Base-by-base conservation (phyloP, 1,140 invertebrate species). In the Potamilus streckersoni region DNA sequence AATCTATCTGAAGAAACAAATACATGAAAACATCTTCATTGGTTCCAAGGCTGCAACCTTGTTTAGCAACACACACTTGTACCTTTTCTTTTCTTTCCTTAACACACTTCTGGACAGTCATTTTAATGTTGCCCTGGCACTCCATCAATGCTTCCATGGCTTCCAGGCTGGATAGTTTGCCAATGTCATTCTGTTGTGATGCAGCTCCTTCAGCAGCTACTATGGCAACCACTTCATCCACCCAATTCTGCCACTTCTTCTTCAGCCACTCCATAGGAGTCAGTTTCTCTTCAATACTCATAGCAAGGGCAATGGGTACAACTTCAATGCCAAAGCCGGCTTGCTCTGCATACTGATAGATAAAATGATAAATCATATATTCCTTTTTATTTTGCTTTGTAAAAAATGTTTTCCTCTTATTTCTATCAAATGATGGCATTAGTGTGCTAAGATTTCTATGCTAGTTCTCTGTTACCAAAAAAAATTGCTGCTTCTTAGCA, bases 71-170 rank as follows among this genome's bases (percentile, higher is more conserved):
- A 49, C 56, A 17, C 20, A 63, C n/a, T 49, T 15, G 58, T 69
- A 77, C 75, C 75, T 77, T 77, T 57, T 31, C 23, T 31, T 38
- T 69, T 63, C 75, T 60, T 49, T 77, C 70, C 17, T 73, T 23
- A n/a, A 73, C 63, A 69, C 75, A 77, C 65, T 60, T 66, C 23
- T 73, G 23, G 14, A 58, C 59, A 65, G 75, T 62, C 20, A 55
- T 56, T 11, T 77, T 58, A 0, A 67, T 61, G 17, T 77, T 60
- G 14, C 75, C 65, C 11, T 61, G 17, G 69, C 64, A 56, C 16
- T 56, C 16, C 2, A 73, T 23, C 20, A 77, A 58, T 2, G 75
- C 75, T 14, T 23, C 19, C 23, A 60, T 72, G 12, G 75, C 75
- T 58, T 77, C 75, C 59, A 68, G 60, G 8, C 20, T 8, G 6